Percentiles rank a stretch among this genome's conserved stretches.
Evolutionary conservation across 2,797 vertebrate genomes (phyloP).

Genomic region (Phylloscopus collybita): DNA sequence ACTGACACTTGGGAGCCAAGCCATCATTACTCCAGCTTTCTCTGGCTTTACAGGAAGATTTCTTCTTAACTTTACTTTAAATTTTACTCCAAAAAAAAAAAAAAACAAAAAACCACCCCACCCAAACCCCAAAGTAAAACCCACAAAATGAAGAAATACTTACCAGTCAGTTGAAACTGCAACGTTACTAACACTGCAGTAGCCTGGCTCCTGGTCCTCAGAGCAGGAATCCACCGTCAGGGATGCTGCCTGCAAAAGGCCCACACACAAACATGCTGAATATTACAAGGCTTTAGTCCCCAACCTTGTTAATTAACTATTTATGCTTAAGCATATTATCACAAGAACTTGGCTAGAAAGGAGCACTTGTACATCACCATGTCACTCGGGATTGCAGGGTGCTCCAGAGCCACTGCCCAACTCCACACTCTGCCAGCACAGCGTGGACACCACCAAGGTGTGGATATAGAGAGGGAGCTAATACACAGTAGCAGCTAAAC

Average conservation of each 20-base stretch:
- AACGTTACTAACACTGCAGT: constrained; percentile 93
- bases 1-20: neutral
- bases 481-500: neutral
- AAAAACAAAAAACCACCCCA: too few relatives aligned
- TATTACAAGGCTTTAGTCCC: neutral
- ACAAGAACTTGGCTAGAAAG: neutral
- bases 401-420: neutral
- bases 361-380: neutral
- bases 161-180: constrained; percentile 94
- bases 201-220: constrained; percentile 92
- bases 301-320: neutral
- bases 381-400: neutral
- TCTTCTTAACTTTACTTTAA: neutral
- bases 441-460: neutral
- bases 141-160: constrained; percentile 21
- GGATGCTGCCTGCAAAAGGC: constrained; percentile 87
- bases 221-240: constrained; percentile 94
- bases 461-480: neutral
- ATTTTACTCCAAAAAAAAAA: neutral
- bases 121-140: neutral
- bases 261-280: neutral
- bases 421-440: neutral
- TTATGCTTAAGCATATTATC: neutral
- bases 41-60: neutral
- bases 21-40: neutral